phyloP scores from a whole-genome alignment of 2,797 vertebrate species.

The Adrianichthys oophorus region DNA sequence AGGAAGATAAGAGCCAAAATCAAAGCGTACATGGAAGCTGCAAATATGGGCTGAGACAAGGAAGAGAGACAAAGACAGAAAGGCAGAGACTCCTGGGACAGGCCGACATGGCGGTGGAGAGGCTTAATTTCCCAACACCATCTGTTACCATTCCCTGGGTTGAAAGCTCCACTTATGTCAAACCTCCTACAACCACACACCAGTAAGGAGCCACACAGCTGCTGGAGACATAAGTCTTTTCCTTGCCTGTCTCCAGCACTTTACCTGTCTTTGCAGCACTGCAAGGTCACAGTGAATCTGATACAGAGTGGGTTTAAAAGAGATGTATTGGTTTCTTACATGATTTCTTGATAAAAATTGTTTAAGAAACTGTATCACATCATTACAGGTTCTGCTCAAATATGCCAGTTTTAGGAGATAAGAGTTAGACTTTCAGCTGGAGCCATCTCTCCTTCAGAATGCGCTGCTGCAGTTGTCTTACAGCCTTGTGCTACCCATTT shows the following conservation, averaged over 20 bases:
- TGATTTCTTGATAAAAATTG: slow-evolving; percentile 43
- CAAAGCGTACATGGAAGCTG: slow-evolving; percentile 2
- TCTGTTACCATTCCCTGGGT: slow-evolving; percentile 87
- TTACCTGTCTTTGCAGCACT: slow-evolving; percentile 16
- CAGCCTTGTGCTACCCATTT: too few relatives aligned
- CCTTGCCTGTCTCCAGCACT: slow-evolving; percentile 42
- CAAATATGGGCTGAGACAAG: slow-evolving; percentile 26
- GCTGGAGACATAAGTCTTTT: slow-evolving; percentile 35
- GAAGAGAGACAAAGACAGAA: slow-evolving; percentile 56
- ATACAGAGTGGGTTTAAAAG: too few relatives aligned
- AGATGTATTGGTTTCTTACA: too few relatives aligned
- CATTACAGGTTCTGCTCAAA: too few relatives aligned
- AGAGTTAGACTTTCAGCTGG: too few relatives aligned
- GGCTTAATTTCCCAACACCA: slow-evolving; percentile 90
- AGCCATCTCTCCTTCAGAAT: too few relatives aligned
- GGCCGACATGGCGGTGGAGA: slow-evolving; percentile 76
- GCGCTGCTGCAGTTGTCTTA: too few relatives aligned
- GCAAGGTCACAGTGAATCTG: slow-evolving; percentile 12
- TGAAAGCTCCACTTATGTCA: slow-evolving; percentile 86
- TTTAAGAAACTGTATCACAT: slow-evolving; percentile 4
- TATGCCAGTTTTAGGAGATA: too few relatives aligned
- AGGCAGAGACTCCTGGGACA: slow-evolving; percentile 72
- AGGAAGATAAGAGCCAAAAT: slow-evolving; percentile 2
- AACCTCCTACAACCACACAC: slow-evolving; percentile 77
- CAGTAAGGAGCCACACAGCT: slow-evolving; percentile 54